Conservation (phyloP, 2,113 vertebrate species). For the Gopherus flavomarginatus region DNA sequence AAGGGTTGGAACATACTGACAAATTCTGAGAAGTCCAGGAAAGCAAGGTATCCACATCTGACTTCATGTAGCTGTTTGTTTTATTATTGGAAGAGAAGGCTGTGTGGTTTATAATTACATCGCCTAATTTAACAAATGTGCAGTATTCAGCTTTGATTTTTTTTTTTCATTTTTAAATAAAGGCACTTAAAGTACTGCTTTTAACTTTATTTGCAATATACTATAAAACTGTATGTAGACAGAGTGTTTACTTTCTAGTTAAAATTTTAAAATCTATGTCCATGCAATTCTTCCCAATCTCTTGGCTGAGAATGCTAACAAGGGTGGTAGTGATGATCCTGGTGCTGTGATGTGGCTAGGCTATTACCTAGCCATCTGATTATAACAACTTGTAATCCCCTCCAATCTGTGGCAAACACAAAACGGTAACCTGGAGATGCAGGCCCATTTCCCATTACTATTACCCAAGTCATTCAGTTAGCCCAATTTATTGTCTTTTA, state of each 20-base stretch:
- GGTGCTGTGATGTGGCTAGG: neutral
- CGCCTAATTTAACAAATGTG: neutral
- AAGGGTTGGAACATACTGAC: slow-evolving; percentile 98
- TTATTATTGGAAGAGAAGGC: neutral
- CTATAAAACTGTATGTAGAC: neutral
- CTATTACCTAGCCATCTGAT: neutral
- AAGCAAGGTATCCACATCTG: slow-evolving; percentile 87
- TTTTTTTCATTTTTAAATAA: neutral
- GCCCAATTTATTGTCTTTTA: neutral
- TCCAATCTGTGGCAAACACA: neutral
- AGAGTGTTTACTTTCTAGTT: neutral
- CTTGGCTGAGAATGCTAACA: neutral
- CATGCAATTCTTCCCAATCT: neutral
- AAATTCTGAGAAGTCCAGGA: slow-evolving; percentile 93
- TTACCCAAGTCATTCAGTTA: neutral
- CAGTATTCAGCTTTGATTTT: neutral
- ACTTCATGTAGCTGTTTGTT: neutral
- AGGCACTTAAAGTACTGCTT: neutral
- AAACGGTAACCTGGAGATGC: neutral
- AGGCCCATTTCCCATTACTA: neutral
- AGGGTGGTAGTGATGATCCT: neutral
- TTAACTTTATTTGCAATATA: neutral
- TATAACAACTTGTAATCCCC: neutral
- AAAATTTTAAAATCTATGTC: neutral
- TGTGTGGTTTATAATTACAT: neutral